Evolutionary conservation across 2,797 vertebrate genomes (phyloP), one percentile per base, ranked within the genome.

Genomic region (Tarsius wallacei): DNA sequence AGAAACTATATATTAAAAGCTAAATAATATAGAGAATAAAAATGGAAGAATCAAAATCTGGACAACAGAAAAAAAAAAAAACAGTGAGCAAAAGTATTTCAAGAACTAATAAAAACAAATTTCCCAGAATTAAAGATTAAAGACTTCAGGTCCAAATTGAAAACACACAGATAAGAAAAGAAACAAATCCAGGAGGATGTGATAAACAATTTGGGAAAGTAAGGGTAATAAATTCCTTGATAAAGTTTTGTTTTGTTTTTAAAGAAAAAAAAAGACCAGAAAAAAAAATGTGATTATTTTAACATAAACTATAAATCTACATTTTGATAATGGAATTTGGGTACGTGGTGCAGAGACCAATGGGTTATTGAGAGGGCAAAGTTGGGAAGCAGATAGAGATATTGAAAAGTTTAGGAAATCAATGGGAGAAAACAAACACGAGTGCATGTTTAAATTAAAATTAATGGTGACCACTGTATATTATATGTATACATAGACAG

Each of bases 101-200:
- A 49, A 96, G 63, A 94, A 94, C 49, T 57, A 36, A 84, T 84
- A 19, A 82, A 87, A 77, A 77, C 11, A 53, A 26, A 68, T 49
- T 68, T 47, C 22, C 31, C 33, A 63, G 17, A 95, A 86, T 70
- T 47, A 82, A 83, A 53, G 11, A 68, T 36, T 49, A 76, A 82
- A 90, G 61, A 61, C 42, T 81, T 86, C 17, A 74, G 17, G 19
- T 3, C 36, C 66, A 86, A 74, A 86, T 6, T 66, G 51, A 49
- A 90, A 95, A 31, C 59, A 92, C 16, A 70, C 13, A 31, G 33
- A 59, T 55, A 49, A 66, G 5, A 13, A 83, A 74, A 73, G 55
- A 36, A 78, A 36, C n/a, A 87, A 63, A 61, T 77, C 21, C 19
- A n/a, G 28, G 13, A 76, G 53, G 33, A 16, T 70, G 6, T 0